phyloP scores from a whole-genome alignment of 1,140 invertebrate genomes.

The Medauroidea extradentata region DNA sequence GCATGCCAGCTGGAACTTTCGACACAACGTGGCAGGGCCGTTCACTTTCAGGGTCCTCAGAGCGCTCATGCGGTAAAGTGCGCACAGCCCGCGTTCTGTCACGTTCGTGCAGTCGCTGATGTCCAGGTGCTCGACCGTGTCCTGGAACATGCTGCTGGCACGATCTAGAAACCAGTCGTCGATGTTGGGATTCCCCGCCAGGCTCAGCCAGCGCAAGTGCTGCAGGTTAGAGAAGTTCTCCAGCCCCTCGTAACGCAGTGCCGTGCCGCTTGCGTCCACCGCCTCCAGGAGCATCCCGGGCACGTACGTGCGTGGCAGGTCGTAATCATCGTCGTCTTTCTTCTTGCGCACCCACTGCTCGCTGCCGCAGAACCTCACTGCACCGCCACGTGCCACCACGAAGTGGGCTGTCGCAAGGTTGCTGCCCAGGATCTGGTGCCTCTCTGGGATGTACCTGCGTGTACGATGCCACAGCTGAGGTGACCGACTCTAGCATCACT shows the following conservation, averaged over 20 bases:
- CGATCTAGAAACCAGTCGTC: slow-evolving; percentile 76
- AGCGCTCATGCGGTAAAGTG: slow-evolving; percentile 54
- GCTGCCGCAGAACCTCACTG: slow-evolving; percentile 58
- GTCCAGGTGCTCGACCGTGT: slow-evolving; percentile 66
- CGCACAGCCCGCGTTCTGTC: slow-evolving; percentile 58
- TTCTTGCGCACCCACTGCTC: slow-evolving; percentile 44
- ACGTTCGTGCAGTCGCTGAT: slow-evolving; percentile 61
- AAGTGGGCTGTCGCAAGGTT: slow-evolving; percentile 74
- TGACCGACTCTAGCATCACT: too few relatives aligned
- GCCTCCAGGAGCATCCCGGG: slow-evolving; percentile 55
- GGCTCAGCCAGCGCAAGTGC: slow-evolving; percentile 58
- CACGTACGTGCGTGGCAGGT: slow-evolving; percentile 54
- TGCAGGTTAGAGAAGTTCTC: slow-evolving; percentile 57
- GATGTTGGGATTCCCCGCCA: slow-evolving; percentile 56
- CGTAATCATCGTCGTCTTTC: slow-evolving; percentile 33
- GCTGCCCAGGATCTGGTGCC: slow-evolving; percentile 52
- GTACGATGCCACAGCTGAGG: too few relatives aligned
- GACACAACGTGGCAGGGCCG: not conserved
- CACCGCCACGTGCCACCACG: slow-evolving; percentile 58
- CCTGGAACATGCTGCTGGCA: slow-evolving; percentile 51
- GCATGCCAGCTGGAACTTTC: slow-evolving; percentile 51
- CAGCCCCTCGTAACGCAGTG: slow-evolving; percentile 66
- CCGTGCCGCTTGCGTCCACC: slow-evolving; percentile 59
- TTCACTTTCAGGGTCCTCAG: slow-evolving; percentile 49
- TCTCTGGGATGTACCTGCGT: slow-evolving; percentile 39